Percentiles rank a stretch among this genome's conserved stretches.
These are phyloP conservation scores for Eurosta solidaginis DNA, from an alignment of 1,140 invertebrate species.

Conservation along the genomic window DNA sequence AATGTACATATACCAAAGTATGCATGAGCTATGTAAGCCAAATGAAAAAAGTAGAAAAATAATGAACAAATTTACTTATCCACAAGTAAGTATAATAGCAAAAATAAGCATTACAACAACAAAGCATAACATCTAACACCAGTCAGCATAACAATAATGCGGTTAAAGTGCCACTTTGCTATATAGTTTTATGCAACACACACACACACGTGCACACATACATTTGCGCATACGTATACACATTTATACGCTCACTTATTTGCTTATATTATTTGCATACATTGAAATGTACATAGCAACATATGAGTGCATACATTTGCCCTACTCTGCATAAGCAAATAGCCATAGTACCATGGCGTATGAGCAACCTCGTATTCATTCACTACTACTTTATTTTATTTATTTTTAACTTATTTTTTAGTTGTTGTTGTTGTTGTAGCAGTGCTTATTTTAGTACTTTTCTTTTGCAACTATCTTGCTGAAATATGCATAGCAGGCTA, in stretches of 20 bases:
- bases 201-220: background rate
- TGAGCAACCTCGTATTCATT: background rate
- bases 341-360: background rate
- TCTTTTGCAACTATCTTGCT: conserved; percentile 5
- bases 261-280: too few species aligned
- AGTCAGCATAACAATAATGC: conserved; percentile 26
- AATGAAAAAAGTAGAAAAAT: background rate
- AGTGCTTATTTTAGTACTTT: background rate
- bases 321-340: background rate
- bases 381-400: background rate
- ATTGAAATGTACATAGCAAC: too few species aligned
- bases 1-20: too few species aligned
- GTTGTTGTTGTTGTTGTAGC: background rate
- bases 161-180: conserved; percentile 18
- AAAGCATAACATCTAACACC: conserved; percentile 25
- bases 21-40: background rate
- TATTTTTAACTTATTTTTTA: background rate
- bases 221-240: background rate
- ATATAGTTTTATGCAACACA: background rate
- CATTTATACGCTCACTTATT: too few species aligned
- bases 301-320: background rate
- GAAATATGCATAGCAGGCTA: conserved; percentile 3
- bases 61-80: background rate
- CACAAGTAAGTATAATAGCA: background rate
- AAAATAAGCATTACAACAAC: conserved; percentile 4